Conservation (phyloP, 2,113 vertebrate species). For the Irena cyanogastra region DNA sequence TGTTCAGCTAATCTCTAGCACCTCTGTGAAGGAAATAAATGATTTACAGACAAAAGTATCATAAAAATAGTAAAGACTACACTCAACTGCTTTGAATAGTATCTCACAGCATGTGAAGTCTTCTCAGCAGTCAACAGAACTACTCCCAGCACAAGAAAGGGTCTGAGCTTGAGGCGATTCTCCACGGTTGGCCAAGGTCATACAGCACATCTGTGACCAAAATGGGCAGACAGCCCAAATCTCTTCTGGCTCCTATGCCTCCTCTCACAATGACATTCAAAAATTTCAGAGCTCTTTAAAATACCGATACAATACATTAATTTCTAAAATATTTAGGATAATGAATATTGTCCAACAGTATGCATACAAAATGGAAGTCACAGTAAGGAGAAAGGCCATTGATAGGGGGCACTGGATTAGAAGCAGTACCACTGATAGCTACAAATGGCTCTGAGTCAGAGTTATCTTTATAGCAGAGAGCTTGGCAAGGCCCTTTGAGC, state of each 20-base stretch:
- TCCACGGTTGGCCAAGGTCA: not conserved
- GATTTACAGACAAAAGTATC: not conserved
- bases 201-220: not conserved
- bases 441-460: not conserved
- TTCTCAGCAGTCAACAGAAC: not conserved
- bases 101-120: not conserved
- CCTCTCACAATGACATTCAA: not conserved
- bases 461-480: not conserved
- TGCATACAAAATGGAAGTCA: not conserved
- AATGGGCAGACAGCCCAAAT: not conserved
- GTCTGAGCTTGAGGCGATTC: not conserved
- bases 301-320: constrained; percentile 6
- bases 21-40: not conserved
- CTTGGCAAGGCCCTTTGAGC: not conserved
- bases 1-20: not conserved
- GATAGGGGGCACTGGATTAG: not conserved
- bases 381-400: not conserved
- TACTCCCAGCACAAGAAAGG: not conserved
- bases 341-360: not conserved
- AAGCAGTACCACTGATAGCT: not conserved
- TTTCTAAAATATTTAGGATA: not conserved
- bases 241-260: not conserved
- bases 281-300: constrained; percentile 7
- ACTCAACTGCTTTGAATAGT: not conserved
- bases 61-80: not conserved